phyloP scores from a whole-genome alignment of 2,797 vertebrate genomes.

The Thalassophryne amazonica region DNA sequence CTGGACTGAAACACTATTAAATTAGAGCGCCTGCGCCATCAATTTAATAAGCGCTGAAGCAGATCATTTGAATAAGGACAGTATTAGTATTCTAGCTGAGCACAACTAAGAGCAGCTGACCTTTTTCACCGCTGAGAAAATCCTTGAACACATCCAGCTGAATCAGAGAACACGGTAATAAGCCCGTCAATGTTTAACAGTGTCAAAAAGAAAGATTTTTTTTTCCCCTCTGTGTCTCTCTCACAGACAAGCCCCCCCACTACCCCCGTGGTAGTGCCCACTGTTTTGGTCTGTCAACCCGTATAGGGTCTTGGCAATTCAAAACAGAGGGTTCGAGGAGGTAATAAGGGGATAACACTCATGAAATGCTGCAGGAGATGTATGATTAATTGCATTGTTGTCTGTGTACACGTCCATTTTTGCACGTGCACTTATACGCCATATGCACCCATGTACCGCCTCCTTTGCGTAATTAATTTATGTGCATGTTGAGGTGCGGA shows the following conservation, averaged over 20 bases:
- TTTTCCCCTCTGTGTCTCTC: slow-evolving; percentile 38
- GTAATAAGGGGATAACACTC: slow-evolving; percentile 62
- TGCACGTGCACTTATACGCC: slow-evolving; percentile 8
- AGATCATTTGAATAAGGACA: slow-evolving; percentile 99
- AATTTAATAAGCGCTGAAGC: slow-evolving; percentile 98
- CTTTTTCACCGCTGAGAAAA: slow-evolving; percentile 93
- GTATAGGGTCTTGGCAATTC: slow-evolving; percentile 68
- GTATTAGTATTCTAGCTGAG: slow-evolving; percentile 97
- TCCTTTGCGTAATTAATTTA: slow-evolving; percentile 82
- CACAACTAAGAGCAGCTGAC: slow-evolving; percentile 98
- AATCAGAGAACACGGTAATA: slow-evolving; percentile 92
- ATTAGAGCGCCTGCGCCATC: slow-evolving; percentile 95
- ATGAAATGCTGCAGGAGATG: slow-evolving; percentile 61
- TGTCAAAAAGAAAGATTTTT: slow-evolving; percentile 83
- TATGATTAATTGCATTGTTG: slow-evolving; percentile 73
- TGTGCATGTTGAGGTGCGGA: slow-evolving; percentile 73
- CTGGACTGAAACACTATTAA: slow-evolving; percentile 90
- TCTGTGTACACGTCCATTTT: slow-evolving; percentile 27
- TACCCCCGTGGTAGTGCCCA: slow-evolving; percentile 53
- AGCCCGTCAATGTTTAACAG: slow-evolving; percentile 88
- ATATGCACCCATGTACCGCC: slow-evolving; percentile 12
- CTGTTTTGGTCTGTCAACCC: slow-evolving; percentile 80
- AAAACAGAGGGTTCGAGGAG: slow-evolving; percentile 20
- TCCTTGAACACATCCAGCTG: slow-evolving; percentile 95
- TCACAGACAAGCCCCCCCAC: slow-evolving; percentile 29